These are phyloP conservation scores for Capromys pilorides DNA, from an alignment of 2,797 vertebrate species.

Conservation along the genomic window DNA sequence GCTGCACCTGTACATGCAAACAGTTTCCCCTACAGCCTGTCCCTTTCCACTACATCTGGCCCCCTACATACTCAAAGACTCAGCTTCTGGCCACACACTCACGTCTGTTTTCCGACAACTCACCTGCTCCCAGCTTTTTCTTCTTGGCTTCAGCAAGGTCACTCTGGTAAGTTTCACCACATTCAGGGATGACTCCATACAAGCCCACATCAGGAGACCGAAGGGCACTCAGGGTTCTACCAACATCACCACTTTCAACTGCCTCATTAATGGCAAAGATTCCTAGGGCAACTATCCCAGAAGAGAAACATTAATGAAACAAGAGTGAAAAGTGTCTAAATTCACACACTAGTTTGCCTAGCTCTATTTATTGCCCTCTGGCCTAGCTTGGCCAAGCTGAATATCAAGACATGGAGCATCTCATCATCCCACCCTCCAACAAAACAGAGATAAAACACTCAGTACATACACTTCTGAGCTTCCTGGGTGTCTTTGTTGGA, in stretches of 20 bases:
- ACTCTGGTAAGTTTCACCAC: conserved; percentile 91
- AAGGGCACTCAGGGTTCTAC: conserved; percentile 90
- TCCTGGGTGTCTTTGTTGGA: conserved; percentile 96
- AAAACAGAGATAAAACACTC: neutral
- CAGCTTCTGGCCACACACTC: neutral
- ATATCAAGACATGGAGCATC: neutral
- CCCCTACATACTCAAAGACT: neutral
- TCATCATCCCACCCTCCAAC: neutral
- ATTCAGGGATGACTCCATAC: conserved; percentile 96
- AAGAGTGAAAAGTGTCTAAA: neutral
- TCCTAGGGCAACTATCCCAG: conserved; percentile 91
- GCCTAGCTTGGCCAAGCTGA: neutral
- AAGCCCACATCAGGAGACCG: conserved; percentile 91
- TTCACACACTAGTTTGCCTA: neutral
- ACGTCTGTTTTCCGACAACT: conserved; percentile 39
- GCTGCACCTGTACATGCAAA: neutral
- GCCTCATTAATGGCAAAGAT: conserved; percentile 94
- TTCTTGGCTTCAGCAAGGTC: conserved; percentile 90
- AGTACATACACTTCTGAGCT: conserved; percentile 91
- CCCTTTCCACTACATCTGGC: neutral
- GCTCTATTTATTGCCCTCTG: neutral
- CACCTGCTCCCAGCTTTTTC: conserved; percentile 89
- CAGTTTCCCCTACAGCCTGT: neutral
- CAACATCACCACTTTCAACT: conserved; percentile 89
- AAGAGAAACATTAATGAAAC: neutral